Evolutionary conservation across 2,113 vertebrate species (phyloP), one percentile per base, ranked within the genome.

Genomic region (Grammomys surdaster): DNA sequence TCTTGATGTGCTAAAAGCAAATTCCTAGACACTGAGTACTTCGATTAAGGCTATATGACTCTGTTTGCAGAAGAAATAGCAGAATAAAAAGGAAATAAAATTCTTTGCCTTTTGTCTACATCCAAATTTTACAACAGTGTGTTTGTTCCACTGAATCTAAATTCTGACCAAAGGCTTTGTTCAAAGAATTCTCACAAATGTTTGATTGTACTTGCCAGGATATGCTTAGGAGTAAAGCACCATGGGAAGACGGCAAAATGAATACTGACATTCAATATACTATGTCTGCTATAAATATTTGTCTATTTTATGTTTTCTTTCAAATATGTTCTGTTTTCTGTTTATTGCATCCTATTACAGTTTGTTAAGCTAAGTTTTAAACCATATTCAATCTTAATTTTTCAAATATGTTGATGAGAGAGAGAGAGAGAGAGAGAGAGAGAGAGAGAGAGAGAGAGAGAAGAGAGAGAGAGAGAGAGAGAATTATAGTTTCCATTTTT

Each of bases 21-120:
- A 36, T 43, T n/a, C 1, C 36, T 93, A 48, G 43, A 36, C 14
- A 43, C 7, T 1, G 0, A 7, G 7, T 48, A 51, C 3, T 2
- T 77, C 20, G 56, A 1, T 84, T 92, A 84, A 89, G 16, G 7
- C 26, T 75, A 43, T 31, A 48, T 82, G 67, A 46, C 76, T 51
- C 40, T 88, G 67, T 31, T 84, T 58, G 24, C 80, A 86, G 26
- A 19, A 70, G 3, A 88, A 76, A 58, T 33, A 89, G 2, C 36
- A 89, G 4, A 76, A 77, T 70, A 22, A n/a, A 36, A 48, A 73
- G 72, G 54, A 76, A 3, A 78, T 46, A 36, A 70, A 81, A 80
- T 2, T 4, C 3, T 72, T 9, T 93, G 11, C 11, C 88, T 60
- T 63, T 73, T 87, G 51, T 65, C 19, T 92, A 54, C 4, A 72